Base-by-base conservation (phyloP, 2,888 invertebrate genomes). In the Fragum whitleyi region DNA sequence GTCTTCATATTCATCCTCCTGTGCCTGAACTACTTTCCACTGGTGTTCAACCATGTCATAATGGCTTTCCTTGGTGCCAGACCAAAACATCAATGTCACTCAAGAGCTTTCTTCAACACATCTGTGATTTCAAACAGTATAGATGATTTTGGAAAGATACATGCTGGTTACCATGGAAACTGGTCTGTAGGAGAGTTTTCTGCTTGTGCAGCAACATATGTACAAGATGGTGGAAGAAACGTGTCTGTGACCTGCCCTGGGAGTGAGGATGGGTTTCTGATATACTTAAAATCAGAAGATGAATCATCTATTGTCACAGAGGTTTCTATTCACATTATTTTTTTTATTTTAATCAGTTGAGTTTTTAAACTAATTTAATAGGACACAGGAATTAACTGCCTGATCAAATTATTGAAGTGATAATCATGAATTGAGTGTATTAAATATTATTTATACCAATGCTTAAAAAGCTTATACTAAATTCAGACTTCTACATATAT, bases 1-100 rank as follows among this genome's bases (percentile, higher is more conserved):
- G 59, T 91, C 9, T 74, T 83, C 32, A 83, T 92, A 32, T 90
- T 90, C 74, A 57, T 91, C 9, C 85, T 91, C 21, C 83, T 91
- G 61, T 89, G 90, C 23, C 87, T 88, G 68, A 91, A 91, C 77
- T 91, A 92, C 79, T 86, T 90, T 42, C 89, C 89, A 1, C 74
- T 92, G 21, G 89, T 91, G 16, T 90, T 92, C 77, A 92, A 92
- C 77, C 91, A 92, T 83, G 86, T 92, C 6, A 89, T 90, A 68
- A 92, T 92, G 92, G 91, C 91, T 0, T 90, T 92, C 72, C 89
- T 88, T 76, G 91, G 91, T 29, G 59, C 88, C 36, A 71, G 84
- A 51, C 83, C 87, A 1, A 79, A 77, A 0, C 88, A 90, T 61
- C 69, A 77, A 47, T 91, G 91, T 79, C 77, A 85, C 21, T 77